Base-by-base conservation (phyloP, 2,797 vertebrate species). In the Neosilurus hyrtlii region DNA sequence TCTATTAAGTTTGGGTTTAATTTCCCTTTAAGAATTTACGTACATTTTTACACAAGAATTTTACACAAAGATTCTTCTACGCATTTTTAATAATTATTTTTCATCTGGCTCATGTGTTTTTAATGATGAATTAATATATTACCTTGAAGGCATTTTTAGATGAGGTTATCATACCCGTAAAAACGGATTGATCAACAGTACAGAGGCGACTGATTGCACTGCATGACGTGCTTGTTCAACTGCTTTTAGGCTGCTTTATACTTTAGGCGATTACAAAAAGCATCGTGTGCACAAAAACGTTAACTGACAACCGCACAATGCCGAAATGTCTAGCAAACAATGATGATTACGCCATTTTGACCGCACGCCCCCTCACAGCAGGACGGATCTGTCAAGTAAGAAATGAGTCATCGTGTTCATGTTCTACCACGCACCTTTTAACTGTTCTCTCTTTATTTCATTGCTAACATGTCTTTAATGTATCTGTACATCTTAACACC, bases 291-390 rank as follows among this genome's bases (percentile, higher is more conserved):
- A 22, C 72, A 35, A 57, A 63, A 52, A 0, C 26, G 1, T 75
- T 59, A 57, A 75, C 30, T 37, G 73, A 59, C 73, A 75, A 24
- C 26, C 16, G 5, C 54, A 75, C 73, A 75, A 75, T 75, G 20
- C 54, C 30, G 2, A 22, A 59, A 56, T 8, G 56, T 59, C 18
- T 3, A 35, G 15, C 14, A 26, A 3, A 57, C 72, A 20, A 59
- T 59, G 72, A 24, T 7, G 72, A 30, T 57, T 57, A 56, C 16
- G 9, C 52, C 26, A 11, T 30, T 11, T 57, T 57, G 56, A 37
- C 20, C 73, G 6, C 30, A 43, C 73, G 9, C 73, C 26, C 54
- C 26, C 54, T 20, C 18, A 22, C 72, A 14, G 4, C 26, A 59
- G 9, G 71, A 35, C 7, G 26, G 72, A 30, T 37, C 20, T 9